Base-by-base conservation (phyloP, 2,797 vertebrate genomes). In the Lacerta agilis region DNA sequence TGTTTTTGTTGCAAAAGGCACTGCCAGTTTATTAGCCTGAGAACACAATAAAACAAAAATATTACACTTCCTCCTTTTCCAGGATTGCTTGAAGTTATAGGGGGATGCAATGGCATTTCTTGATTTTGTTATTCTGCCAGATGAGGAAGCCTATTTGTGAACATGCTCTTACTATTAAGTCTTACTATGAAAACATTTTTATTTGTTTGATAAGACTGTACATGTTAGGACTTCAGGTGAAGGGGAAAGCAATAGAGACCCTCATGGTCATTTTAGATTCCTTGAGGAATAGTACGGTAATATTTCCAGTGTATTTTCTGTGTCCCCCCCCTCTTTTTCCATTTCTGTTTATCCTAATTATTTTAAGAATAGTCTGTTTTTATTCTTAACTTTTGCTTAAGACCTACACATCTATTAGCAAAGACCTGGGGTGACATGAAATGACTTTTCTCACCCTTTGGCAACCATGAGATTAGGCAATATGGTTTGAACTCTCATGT, bases 391-490 rank as follows among this genome's bases (percentile, higher is more conserved):
- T 1, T 38, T 84, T 61, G 6, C 9, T 76, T 76, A 17, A 55
- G 20, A 73, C 2, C 18, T 29, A 58, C 38, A 25, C 8, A 77
- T 66, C 25, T 25, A 18, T 67, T 72, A 72, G n/a, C 17, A 72
- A 83, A 58, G 67, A 58, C 38, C 20, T 67, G 9, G 49, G 11
- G 15, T 79, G 29, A 79, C 18, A 18, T 5, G 58, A 20, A 79
- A 49, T 29, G 69, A 3, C 45, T 43, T 79, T 88, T 90, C 87
- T 85, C 55, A 90, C 83, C 72, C 5, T 82, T 82, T 80, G 43
- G 92, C 49, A 64, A 76, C 23, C 61, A 77, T 77, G 72, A 67
- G 17, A 77, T 82, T 87, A 87, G 7, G 29, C 9, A 69, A 29
- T 55, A 33, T 55, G 61, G 41, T 77, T 77, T 82, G 23, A 85